phyloP scores from a whole-genome alignment of 2,113 vertebrate species.

The Heteronetta atricapilla region DNA sequence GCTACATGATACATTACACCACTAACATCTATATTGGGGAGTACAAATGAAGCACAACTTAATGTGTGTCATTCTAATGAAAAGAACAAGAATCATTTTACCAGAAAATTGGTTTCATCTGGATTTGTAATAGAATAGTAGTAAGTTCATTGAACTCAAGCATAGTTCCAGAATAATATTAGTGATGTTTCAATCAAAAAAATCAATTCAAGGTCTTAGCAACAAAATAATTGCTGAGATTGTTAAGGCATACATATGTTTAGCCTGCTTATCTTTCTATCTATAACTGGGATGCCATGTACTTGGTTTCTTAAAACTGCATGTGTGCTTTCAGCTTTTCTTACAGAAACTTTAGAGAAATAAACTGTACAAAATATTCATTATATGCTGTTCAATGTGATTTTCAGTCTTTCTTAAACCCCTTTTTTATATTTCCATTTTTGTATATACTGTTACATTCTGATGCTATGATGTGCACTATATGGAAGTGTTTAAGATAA shows the following conservation, averaged over 20 bases:
- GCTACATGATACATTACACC: constrained; percentile 53
- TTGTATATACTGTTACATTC: constrained; percentile 67
- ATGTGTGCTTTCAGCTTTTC: not conserved
- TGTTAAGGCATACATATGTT: not conserved
- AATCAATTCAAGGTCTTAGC: constrained; percentile 51
- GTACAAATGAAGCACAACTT: constrained; percentile 73
- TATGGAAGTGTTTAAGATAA: constrained; percentile 73
- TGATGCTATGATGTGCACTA: constrained; percentile 64
- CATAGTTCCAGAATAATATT: constrained; percentile 71
- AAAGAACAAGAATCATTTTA: constrained; percentile 72
- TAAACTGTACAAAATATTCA: constrained; percentile 2
- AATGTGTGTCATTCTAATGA: constrained; percentile 74
- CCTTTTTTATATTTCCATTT: constrained; percentile 40
- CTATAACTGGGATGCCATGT: not conserved
- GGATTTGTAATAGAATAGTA: constrained; percentile 73
- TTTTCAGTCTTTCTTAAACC: constrained; percentile 48
- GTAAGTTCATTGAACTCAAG: constrained; percentile 63
- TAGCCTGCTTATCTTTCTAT: constrained; percentile 34
- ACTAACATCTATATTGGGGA: constrained; percentile 56
- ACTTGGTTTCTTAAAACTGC: not conserved
- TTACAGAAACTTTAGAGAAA: constrained; percentile 23
- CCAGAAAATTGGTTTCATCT: constrained; percentile 79
- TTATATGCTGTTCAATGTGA: constrained; percentile 43
- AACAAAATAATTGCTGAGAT: constrained; percentile 48
- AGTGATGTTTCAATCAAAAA: constrained; percentile 62